These are phyloP conservation scores for Pilophorus perplexus DNA, from an alignment of 2,888 invertebrate species.

Conservation along the genomic window DNA sequence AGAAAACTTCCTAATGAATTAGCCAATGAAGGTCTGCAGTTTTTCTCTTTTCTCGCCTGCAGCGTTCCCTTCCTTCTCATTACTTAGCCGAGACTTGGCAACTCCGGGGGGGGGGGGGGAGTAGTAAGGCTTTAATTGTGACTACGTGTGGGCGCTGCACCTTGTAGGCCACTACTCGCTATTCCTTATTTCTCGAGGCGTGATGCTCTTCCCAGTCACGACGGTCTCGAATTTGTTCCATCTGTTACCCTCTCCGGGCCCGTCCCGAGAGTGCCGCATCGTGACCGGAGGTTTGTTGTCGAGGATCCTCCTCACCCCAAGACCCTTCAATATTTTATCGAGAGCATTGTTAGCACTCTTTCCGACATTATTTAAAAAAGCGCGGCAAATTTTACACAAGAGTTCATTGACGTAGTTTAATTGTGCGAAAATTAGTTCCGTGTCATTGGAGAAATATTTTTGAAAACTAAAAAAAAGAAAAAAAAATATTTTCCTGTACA, in stretches of 20 bases:
- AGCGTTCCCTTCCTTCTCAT: neutral
- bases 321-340: no score
- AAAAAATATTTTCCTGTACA: no score
- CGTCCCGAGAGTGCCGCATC: conserved; percentile 1
- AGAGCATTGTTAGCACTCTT: no score
- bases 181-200: neutral
- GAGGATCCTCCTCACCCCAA: no score
- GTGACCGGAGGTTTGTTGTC: neutral
- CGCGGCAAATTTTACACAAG: no score
- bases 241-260: conserved; percentile 1
- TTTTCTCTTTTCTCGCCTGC: neutral
- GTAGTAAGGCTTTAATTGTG: conserved; percentile 9
- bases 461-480: no score
- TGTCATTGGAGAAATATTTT: no score
- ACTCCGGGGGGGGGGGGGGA: neutral
- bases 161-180: conserved; percentile 6
- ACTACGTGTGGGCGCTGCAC: conserved; percentile 4
- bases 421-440: no score
- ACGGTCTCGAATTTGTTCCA: conserved; percentile 9
- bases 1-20: conserved; percentile 12
- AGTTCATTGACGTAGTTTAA: no score
- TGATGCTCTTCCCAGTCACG: neutral
- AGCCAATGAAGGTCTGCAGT: conserved; percentile 7
- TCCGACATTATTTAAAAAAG: no score
- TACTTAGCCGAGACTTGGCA: no score